A percentile compares a stretch with the other conserved stretches of the same genome.
phyloP scores from a whole-genome alignment of 2,113 vertebrate species.

The rat (Rattus norvegicus) region DNA sequence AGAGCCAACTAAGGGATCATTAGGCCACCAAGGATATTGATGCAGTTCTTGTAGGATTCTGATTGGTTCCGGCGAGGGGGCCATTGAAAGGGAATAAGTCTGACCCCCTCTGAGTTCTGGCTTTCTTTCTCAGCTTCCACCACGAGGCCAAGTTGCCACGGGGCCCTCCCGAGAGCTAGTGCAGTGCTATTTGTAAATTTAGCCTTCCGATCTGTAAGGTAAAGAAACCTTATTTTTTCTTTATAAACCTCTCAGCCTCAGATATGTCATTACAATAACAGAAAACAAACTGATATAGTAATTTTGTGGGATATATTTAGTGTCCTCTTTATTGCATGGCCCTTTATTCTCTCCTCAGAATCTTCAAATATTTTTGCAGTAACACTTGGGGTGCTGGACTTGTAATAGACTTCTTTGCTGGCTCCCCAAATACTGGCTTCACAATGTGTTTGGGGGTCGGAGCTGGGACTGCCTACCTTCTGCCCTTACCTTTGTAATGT shows the following conservation, averaged over 20 bases:
- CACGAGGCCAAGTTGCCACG: background rate
- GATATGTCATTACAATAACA: background rate
- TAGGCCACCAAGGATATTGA: background rate
- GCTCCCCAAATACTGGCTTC: background rate
- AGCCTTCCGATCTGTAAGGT: background rate
- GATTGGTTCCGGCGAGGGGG: background rate
- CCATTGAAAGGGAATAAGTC: background rate
- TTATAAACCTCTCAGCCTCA: background rate
- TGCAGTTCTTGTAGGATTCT: background rate
- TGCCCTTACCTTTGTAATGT: background rate
- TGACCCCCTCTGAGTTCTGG: background rate
- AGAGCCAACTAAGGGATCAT: background rate
- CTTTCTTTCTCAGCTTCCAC: background rate
- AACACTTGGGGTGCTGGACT: background rate
- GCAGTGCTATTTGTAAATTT: background rate
- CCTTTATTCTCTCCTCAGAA: background rate
- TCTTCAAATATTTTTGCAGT: background rate
- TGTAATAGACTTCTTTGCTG: background rate
- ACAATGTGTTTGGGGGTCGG: background rate
- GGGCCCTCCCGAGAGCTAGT: background rate
- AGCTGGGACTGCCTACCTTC: background rate
- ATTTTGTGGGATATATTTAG: background rate
- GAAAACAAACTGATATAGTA: background rate
- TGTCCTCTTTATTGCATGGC: background rate
- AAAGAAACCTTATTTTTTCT: background rate